Percentiles rank a stretch among this genome's conserved stretches.
These are phyloP conservation scores for Piliocolobus tephrosceles DNA, from an alignment of 2,113 vertebrate species.

Conservation along the genomic window DNA sequence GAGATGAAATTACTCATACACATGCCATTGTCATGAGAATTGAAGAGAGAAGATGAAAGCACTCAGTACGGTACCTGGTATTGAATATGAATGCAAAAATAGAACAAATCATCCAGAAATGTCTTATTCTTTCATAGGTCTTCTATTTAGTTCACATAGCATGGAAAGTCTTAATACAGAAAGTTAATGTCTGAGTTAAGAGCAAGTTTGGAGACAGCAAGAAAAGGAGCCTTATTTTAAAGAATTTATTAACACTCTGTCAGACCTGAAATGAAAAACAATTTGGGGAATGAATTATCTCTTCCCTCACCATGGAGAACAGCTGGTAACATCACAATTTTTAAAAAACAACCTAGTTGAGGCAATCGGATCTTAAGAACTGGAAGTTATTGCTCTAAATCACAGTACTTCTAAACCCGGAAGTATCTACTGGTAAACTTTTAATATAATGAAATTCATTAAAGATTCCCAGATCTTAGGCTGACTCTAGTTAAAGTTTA, in stretches of 20 bases:
- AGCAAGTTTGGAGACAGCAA: neutral
- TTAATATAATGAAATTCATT: neutral
- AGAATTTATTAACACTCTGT: neutral
- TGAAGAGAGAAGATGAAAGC: neutral
- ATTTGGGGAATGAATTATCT: slow-evolving; percentile 12
- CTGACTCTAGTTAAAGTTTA: neutral
- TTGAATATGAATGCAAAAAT: neutral
- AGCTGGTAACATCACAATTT: neutral
- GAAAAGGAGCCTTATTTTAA: neutral
- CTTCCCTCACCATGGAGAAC: neutral
- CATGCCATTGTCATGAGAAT: neutral
- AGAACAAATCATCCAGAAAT: neutral
- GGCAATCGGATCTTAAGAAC: neutral
- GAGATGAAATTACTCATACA: neutral
- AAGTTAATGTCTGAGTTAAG: neutral
- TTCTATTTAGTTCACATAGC: neutral
- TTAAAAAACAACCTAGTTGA: neutral
- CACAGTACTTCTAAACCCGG: neutral
- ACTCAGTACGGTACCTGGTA: neutral
- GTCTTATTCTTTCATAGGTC: neutral
- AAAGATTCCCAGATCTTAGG: slow-evolving; percentile 4
- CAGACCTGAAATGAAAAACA: slow-evolving; percentile 10
- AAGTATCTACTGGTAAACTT: neutral
- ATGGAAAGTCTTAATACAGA: neutral
- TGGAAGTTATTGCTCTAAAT: neutral